Base-by-base conservation (phyloP, 1,140 invertebrate genomes). In the Frieseomelitta varia region DNA sequence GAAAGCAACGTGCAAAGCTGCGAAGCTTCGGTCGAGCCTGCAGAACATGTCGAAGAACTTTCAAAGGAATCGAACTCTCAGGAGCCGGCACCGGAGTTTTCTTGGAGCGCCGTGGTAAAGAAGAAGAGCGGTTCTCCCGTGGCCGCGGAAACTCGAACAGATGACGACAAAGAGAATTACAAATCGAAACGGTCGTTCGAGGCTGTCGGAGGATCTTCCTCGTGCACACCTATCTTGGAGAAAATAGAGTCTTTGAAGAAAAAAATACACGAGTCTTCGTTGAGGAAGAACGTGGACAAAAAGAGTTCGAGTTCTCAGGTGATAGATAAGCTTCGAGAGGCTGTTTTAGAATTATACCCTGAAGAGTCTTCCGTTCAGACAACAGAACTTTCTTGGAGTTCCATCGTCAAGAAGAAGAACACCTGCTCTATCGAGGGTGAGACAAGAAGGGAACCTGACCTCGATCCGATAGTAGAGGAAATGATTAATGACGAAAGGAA, bases 61-160 rank as follows among this genome's bases (percentile, higher is more conserved):
- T 27, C 63, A 34, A 81, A 34, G 11, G 76, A 73, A 0, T 17
- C n/a, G n/a, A 58, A 19, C 21, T 34, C 19, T 4, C 63, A 79
- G 14, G 68, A 79, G 12, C 8, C 69, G 4, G 27, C 19, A 2
- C 0, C 63, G 0, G 91, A 91, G 47, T 63, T 84, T 69, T 91
- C 90, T 0, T 94, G 93, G 93, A 93, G 91, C 24, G 89, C 91
- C 0, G 63, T 94, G 0, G 88, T 93, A 0, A 91, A 90, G 82
- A 85, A 90, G 72, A 69, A 90, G 77, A 81, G 67, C 27, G 84
- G 58, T 8, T 30, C 58, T 63, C 34, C 34, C 14, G 68, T 53
- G 3, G 8, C 30, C 2, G 65, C n/a, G 0, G 81, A 83, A 30
- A 30, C 34, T 0, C 34, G 27, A 2, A 84, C 78, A 4, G 89